These are phyloP conservation scores for Carcina quercana DNA, from an alignment of 2,888 invertebrate species.

Conservation along the genomic window DNA sequence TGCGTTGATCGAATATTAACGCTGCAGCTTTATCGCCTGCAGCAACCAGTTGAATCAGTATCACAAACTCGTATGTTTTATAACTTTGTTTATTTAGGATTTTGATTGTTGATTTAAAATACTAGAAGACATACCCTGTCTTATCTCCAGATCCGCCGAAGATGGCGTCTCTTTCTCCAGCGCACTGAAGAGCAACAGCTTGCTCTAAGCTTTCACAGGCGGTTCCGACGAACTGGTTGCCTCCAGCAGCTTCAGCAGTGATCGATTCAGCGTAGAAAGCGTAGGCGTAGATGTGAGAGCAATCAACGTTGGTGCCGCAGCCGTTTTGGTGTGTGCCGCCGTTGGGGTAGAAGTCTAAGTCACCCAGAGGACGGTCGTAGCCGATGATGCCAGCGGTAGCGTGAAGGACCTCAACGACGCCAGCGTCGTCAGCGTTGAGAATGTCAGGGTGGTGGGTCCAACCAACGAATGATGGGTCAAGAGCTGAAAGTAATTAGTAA, in stretches of 20 bases:
- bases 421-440: constrained; percentile 39
- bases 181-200: constrained; percentile 34
- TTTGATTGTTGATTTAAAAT: too few species aligned
- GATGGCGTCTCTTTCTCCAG: constrained; percentile 30
- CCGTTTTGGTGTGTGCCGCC: constrained; percentile 47
- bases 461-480: constrained; percentile 56
- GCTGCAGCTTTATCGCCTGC: too few species aligned
- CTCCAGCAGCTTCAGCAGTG: constrained; percentile 21
- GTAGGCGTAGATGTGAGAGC: constrained; percentile 43
- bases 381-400: constrained; percentile 44
- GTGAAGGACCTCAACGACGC: constrained; percentile 55
- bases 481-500: constrained; percentile 35
- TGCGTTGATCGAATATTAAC: too few species aligned
- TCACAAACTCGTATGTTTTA: too few species aligned
- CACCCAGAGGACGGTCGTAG: constrained; percentile 53
- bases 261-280: constrained; percentile 55
- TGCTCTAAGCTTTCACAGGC: constrained; percentile 38
- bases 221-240: constrained; percentile 43
- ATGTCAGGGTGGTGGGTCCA: constrained; percentile 55
- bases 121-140: constrained; percentile 39
- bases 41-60: too few species aligned
- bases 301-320: constrained; percentile 34
- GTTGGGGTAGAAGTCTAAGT: constrained; percentile 58
- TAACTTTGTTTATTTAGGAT: too few species aligned
- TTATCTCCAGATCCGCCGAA: constrained; percentile 48